A percentile compares a stretch with the other conserved stretches of the same genome.
Conservation (phyloP, 1,140 invertebrate genomes). For the Zaprionus davidi region DNA sequence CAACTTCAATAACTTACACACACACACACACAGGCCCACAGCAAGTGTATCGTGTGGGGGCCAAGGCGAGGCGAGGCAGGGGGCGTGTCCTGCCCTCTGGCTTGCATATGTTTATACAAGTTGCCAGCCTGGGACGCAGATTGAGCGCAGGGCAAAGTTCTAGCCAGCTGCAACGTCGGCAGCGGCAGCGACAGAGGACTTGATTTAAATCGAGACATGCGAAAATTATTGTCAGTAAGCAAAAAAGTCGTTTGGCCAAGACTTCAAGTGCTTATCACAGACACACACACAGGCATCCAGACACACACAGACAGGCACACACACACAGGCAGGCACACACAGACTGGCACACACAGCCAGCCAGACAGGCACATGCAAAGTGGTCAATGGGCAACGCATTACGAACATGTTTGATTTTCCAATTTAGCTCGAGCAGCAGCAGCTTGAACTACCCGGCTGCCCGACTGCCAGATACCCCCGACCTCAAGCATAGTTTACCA, state of each 20-base stretch:
- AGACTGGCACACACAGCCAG: neutral
- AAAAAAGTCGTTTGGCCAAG: constrained; percentile 8
- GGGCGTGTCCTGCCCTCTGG: constrained; percentile 37
- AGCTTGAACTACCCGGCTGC: neutral
- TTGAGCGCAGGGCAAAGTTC: constrained; percentile 2
- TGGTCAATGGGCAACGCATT: constrained; percentile 3
- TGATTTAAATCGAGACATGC: constrained; percentile 26
- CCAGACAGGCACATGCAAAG: neutral
- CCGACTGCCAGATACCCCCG: neutral
- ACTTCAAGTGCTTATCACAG: constrained; percentile 3
- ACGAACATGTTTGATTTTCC: constrained; percentile 2
- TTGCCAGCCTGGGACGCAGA: constrained; percentile 43
- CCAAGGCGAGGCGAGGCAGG: neutral
- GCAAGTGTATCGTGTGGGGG: neutral
- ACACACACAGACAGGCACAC: neutral
- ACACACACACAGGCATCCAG: neutral
- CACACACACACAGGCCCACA: constrained; percentile 26
- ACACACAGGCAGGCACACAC: neutral
- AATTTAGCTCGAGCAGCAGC: constrained; percentile 1
- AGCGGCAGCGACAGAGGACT: constrained; percentile 2
- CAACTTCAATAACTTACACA: constrained; percentile 68
- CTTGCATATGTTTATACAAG: constrained; percentile 68
- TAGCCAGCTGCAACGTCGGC: neutral
- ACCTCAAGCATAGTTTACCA: neutral
- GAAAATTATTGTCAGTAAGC: constrained; percentile 7